These are phyloP conservation scores for Betta splendens DNA, from an alignment of 2,797 vertebrate species.

Conservation along the genomic window DNA sequence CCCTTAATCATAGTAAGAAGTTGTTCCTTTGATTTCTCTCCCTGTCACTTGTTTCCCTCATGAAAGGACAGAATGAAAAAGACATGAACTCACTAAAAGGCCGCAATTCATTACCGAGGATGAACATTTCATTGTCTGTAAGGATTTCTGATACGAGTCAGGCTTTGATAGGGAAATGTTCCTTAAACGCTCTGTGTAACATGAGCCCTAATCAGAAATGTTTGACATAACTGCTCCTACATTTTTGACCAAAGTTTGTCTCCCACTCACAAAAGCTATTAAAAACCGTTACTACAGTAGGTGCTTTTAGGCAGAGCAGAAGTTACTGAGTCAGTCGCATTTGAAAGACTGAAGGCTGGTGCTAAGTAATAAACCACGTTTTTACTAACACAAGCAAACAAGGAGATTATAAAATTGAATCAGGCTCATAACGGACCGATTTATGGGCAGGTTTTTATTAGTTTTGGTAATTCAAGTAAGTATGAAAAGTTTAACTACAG, in stretches of 20 bases:
- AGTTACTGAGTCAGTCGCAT: too few relatives aligned
- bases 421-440: too few relatives aligned
- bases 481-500: too few relatives aligned
- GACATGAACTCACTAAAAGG: constrained; percentile 5
- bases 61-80: too few relatives aligned
- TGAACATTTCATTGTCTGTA: constrained; percentile 4
- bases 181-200: neutral
- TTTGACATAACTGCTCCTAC: neutral
- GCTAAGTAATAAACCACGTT: too few relatives aligned
- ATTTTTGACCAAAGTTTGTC: neutral
- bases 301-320: too few relatives aligned
- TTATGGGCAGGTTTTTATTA: too few relatives aligned
- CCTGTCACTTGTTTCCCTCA: neutral
- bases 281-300: too few relatives aligned
- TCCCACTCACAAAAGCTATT: neutral
- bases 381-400: too few relatives aligned
- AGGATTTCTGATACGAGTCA: neutral
- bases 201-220: neutral
- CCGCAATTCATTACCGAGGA: neutral
- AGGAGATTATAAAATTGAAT: too few relatives aligned
- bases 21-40: neutral
- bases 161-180: neutral
- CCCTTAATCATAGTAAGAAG: neutral
- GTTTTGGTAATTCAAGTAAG: too few relatives aligned
- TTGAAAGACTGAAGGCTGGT: too few relatives aligned